phyloP scores from a whole-genome alignment of 2,888 invertebrate species.

The Barypeithes pellucidus region DNA sequence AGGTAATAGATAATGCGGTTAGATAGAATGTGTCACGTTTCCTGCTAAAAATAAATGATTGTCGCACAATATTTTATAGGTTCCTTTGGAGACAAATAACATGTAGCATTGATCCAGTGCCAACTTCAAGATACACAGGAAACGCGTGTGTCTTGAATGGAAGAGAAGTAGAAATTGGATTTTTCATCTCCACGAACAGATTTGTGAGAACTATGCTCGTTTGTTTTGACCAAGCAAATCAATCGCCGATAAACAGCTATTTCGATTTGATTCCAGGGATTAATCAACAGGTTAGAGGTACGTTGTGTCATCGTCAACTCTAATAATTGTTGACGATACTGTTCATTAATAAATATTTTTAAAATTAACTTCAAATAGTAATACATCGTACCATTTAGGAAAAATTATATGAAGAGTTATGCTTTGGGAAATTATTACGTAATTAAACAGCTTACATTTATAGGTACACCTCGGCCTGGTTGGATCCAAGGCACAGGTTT shows the following conservation, averaged over 20 bases:
- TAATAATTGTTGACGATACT: background rate
- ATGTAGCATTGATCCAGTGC: conserved; percentile 69
- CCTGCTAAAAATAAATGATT: no score
- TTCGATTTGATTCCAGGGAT: conserved; percentile 71
- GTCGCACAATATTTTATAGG: background rate
- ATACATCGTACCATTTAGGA: no score
- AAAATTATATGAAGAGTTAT: no score
- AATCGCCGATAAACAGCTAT: conserved; percentile 74
- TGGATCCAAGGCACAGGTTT: conserved; percentile 70
- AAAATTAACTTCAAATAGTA: no score
- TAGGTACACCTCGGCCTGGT: conserved; percentile 70
- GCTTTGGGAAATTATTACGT: no score
- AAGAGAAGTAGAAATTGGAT: conserved; percentile 73
- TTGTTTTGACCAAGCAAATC: conserved; percentile 72
- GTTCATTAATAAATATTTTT: no score
- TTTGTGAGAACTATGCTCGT: conserved; percentile 73
- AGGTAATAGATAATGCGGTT: conserved; percentile 25
- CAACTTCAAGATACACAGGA: conserved; percentile 68
- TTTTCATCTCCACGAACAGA: conserved; percentile 67
- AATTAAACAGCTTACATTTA: no score
- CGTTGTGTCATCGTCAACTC: background rate
- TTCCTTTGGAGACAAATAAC: conserved; percentile 68
- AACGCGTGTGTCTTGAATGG: conserved; percentile 70
- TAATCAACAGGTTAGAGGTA: conserved; percentile 68
- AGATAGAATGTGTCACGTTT: no score